Evolutionary conservation across 1,140 invertebrate species (phyloP).

Genomic region (Streblospio benedicti): DNA sequence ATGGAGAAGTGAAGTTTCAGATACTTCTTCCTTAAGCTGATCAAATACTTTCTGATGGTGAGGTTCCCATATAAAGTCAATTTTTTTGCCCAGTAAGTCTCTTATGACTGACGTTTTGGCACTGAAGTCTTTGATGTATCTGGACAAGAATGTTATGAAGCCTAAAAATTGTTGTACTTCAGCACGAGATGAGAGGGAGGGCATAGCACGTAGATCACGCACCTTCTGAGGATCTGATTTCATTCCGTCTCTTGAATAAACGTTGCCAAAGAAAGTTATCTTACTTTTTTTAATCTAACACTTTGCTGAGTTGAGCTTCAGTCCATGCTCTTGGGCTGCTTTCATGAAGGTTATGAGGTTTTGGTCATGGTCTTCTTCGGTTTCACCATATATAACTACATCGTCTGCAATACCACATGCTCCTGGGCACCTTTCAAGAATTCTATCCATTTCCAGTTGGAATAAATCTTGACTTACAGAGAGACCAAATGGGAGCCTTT

Average conservation of each 20-base stretch:
- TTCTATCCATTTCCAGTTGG: conserved; percentile 31
- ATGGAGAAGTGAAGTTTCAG: not conserved
- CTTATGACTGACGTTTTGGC: not conserved
- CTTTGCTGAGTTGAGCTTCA: conserved; percentile 22
- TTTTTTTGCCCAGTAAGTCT: not conserved
- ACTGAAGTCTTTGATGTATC: not conserved
- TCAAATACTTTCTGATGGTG: conserved; percentile 15
- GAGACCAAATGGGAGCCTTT: conserved; percentile 34
- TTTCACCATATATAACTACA: conserved; percentile 18
- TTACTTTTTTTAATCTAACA: conserved; percentile 14
- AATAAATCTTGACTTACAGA: conserved; percentile 29
- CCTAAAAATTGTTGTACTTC: conserved; percentile 25
- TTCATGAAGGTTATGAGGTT: conserved; percentile 19
- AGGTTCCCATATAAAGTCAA: not conserved
- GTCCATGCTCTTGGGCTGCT: conserved; percentile 11
- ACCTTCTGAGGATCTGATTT: conserved; percentile 40
- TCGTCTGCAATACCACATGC: conserved; percentile 38
- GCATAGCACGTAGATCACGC: conserved; percentile 28
- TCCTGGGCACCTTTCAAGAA: conserved; percentile 35
- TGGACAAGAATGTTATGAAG: conserved; percentile 12
- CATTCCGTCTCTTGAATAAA: conserved; percentile 34
- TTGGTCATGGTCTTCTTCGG: conserved; percentile 21
- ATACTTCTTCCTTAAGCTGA: not conserved
- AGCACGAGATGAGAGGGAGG: conserved; percentile 16
- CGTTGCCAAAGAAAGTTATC: conserved; percentile 42